phyloP scores from a whole-genome alignment of 2,113 vertebrate genomes.

The Proterorhinus semilunaris region DNA sequence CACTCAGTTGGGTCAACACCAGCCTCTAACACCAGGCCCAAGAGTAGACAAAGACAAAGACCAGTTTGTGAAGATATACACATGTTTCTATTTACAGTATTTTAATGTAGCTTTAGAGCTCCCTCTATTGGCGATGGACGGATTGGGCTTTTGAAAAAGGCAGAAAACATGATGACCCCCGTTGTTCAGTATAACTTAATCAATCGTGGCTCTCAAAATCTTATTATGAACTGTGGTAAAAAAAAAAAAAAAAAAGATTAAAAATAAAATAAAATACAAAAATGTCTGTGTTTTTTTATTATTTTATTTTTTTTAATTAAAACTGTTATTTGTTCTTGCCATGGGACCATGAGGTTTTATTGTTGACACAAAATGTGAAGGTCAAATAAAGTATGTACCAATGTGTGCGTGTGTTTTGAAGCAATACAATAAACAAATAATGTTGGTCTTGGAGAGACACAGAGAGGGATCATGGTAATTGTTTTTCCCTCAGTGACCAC shows the following conservation, averaged over 20 bases:
- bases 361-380: too few species aligned
- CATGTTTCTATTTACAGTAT: not conserved
- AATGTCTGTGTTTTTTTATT: too few species aligned
- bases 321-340: too few species aligned
- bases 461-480: not conserved
- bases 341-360: too few species aligned
- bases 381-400: too few species aligned
- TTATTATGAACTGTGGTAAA: not conserved
- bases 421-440: not conserved
- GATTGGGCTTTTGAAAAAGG: conserved; percentile 1
- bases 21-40: conserved; percentile 15
- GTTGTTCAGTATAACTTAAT: not conserved
- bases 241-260: too few species aligned
- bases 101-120: not conserved
- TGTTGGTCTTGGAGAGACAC: not conserved
- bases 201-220: not conserved
- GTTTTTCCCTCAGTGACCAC: conserved; percentile 1
- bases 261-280: too few species aligned
- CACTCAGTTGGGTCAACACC: conserved; percentile 76
- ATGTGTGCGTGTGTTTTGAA: too few species aligned
- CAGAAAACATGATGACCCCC: not conserved
- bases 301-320: too few species aligned
- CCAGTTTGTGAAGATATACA: not conserved
- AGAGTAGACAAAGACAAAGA: not conserved
- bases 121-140: conserved; percentile 10